Conservation (phyloP, 2,113 vertebrate genomes). For the Phalacrocorax brasilianus region DNA sequence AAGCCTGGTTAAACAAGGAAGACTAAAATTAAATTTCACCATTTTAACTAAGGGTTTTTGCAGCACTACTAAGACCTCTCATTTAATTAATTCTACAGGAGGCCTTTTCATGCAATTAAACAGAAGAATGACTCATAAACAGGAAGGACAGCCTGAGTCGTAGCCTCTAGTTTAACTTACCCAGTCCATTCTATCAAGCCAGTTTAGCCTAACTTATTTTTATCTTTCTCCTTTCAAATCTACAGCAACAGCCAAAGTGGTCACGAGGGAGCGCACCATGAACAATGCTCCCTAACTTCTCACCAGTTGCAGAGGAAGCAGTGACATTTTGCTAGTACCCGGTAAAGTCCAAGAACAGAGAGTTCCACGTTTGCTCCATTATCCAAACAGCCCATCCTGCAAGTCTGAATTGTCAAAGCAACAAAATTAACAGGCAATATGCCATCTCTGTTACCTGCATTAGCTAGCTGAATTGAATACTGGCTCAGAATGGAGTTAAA, state of each 20-base stretch:
- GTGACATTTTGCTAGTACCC: neutral
- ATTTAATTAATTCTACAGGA: slow-evolving; percentile 43
- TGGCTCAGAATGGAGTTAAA: neutral
- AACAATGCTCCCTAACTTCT: slow-evolving; percentile 18
- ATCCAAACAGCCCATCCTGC: neutral
- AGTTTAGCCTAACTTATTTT: slow-evolving; percentile 3
- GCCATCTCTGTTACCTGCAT: neutral
- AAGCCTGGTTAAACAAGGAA: neutral
- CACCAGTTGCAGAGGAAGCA: neutral
- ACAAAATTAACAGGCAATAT: neutral
- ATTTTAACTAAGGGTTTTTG: neutral
- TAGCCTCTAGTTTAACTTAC: neutral
- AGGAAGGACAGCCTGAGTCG: neutral
- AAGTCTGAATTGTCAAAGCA: neutral
- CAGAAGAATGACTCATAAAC: slow-evolving; percentile 4
- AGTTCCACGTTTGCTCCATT: neutral
- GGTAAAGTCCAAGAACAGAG: neutral
- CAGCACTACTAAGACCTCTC: neutral
- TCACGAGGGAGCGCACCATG: neutral
- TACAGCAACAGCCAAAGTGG: neutral
- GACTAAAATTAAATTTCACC: neutral
- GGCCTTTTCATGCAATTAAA: neutral
- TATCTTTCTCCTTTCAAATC: neutral
- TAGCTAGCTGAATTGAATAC: neutral
- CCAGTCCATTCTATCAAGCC: neutral